Conservation (phyloP, 2,888 invertebrate genomes). For the Synergus japonicus region DNA sequence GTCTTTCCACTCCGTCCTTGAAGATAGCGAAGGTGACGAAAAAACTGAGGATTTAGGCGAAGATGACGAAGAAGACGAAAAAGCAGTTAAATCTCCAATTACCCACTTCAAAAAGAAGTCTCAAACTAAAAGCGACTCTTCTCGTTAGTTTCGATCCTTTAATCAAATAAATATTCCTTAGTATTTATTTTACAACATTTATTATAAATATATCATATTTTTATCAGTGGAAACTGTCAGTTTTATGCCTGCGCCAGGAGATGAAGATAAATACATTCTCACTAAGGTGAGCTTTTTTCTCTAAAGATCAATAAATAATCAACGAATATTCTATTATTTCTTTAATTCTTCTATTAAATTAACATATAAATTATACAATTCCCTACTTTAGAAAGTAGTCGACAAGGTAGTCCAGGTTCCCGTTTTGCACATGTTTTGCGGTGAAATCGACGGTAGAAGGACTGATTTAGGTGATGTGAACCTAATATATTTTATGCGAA, state of each 20-base stretch:
- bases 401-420: constrained; percentile 80
- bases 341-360: too few species aligned
- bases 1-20: constrained; percentile 52
- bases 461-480: constrained; percentile 80
- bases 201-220: constrained; percentile 75
- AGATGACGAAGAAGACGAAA: constrained; percentile 72
- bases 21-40: constrained; percentile 67
- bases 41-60: constrained; percentile 70
- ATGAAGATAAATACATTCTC: constrained; percentile 71
- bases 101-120: constrained; percentile 58
- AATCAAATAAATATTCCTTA: background rate
- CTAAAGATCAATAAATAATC: background rate
- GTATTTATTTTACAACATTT: constrained; percentile 77
- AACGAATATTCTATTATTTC: too few species aligned
- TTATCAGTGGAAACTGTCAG: constrained; percentile 52
- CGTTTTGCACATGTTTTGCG: constrained; percentile 84
- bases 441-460: constrained; percentile 80
- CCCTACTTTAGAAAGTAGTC: constrained; percentile 80
- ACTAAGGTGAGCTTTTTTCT: constrained; percentile 63
- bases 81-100: constrained; percentile 54
- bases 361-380: constrained; percentile 1
- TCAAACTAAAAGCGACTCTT: constrained; percentile 66
- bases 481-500: constrained; percentile 85
- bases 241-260: constrained; percentile 68
- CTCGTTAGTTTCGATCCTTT: constrained; percentile 52